Percentiles rank a stretch among this genome's conserved stretches.
Evolutionary conservation across 92 coral and sea anemone species (phyloP).

Genomic region (Isaurus tuberculatus): DNA sequence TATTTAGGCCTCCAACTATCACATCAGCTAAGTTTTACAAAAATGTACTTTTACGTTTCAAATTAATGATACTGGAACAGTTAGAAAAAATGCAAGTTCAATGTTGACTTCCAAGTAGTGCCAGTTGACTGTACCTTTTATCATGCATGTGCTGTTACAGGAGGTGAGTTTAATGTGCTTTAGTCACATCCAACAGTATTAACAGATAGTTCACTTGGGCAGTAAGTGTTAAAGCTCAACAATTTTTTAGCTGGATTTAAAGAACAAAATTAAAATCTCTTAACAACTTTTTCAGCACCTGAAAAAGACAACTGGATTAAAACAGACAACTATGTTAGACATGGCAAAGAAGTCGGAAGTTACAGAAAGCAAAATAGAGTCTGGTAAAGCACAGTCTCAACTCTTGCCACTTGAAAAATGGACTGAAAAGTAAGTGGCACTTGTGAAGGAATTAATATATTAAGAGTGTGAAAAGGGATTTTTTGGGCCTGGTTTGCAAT

Average conservation of each 20-base stretch:
- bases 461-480: not conserved
- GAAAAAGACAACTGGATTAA: slow-evolving; percentile 37
- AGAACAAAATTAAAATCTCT: not conserved
- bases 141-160: no score
- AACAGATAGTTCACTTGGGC: no score
- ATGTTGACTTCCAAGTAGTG: no score
- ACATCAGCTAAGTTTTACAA: no score
- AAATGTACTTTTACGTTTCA: no score
- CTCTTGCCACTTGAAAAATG: not conserved
- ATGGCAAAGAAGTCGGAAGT: slow-evolving; percentile 37
- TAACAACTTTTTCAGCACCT: slow-evolving; percentile 5
- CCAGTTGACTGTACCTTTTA: no score
- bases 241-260: not conserved
- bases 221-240: no score
- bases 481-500: not conserved
- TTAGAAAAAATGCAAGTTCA: no score
- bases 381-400: not conserved
- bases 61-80: no score
- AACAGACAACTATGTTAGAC: slow-evolving; percentile 43
- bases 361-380: not conserved
- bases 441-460: not conserved
- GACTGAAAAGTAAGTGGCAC: slow-evolving; percentile 20
- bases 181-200: no score
- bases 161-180: no score
- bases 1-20: no score